phyloP scores from a whole-genome alignment of 2,113 vertebrate species.

The Sylvicapra grimmia region DNA sequence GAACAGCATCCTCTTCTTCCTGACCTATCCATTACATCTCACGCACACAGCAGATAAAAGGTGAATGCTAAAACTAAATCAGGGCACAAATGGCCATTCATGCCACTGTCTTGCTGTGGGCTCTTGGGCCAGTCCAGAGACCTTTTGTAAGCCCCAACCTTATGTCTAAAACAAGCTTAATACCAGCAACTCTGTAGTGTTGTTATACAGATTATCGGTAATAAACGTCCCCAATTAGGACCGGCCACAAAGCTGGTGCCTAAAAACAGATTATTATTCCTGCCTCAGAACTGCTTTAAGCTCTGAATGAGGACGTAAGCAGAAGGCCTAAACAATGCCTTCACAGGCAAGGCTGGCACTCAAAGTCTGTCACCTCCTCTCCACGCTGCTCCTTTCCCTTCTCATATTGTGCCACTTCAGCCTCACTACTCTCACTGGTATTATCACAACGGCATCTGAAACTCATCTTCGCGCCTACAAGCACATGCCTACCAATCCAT shows the following conservation, averaged over 20 bases:
- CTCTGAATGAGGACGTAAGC: fast-evolving
- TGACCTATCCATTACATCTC: background rate
- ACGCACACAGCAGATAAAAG: background rate
- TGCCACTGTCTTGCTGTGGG: background rate
- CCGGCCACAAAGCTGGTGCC: background rate
- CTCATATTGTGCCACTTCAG: background rate
- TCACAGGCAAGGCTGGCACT: background rate
- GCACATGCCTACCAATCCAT: too few species aligned
- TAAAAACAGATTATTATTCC: background rate
- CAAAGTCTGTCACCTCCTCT: background rate
- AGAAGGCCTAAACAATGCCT: background rate
- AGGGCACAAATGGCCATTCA: background rate
- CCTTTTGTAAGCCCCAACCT: background rate
- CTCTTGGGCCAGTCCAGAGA: background rate
- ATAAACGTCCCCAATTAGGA: background rate
- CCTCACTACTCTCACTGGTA: background rate
- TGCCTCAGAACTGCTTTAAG: background rate
- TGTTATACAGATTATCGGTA: background rate
- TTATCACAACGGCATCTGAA: background rate
- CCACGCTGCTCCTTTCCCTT: background rate
- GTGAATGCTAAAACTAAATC: background rate
- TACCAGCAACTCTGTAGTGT: background rate
- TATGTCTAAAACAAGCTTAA: background rate
- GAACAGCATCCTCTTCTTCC: background rate
- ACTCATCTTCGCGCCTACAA: background rate